These are phyloP conservation scores for Castor canadensis DNA, from an alignment of 2,113 vertebrate genomes.

Conservation along the genomic window DNA sequence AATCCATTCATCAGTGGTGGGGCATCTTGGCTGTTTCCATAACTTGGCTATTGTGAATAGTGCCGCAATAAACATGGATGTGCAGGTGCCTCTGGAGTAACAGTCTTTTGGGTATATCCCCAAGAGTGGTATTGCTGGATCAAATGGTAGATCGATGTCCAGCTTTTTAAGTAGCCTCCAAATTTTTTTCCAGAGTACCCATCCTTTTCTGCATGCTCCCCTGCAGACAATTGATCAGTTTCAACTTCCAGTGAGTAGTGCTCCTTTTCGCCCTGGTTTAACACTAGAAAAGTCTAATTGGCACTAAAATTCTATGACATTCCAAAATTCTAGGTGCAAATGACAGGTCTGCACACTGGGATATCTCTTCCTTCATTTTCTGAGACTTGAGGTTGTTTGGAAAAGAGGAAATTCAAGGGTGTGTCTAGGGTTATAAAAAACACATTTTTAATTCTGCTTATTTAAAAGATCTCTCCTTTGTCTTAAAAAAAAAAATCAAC, in stretches of 20 bases:
- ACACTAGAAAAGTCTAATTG: constrained; percentile 19
- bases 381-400: not conserved
- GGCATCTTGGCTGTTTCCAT: too few species aligned
- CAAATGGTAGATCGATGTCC: too few species aligned
- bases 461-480: not conserved
- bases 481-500: constrained; percentile 41
- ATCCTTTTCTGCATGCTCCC: not conserved
- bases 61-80: too few species aligned
- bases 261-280: constrained; percentile 2
- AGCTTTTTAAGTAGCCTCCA: too few species aligned
- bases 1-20: too few species aligned
- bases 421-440: constrained; percentile 2
- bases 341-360: not conserved
- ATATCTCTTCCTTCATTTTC: not conserved
- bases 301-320: not conserved
- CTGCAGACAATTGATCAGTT: not conserved
- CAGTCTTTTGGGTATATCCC: too few species aligned
- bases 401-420: not conserved
- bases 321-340: not conserved
- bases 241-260: not conserved
- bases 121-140: too few species aligned
- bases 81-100: too few species aligned
- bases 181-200: too few species aligned
- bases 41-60: too few species aligned
- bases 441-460: not conserved